Base-by-base conservation (phyloP, 2,113 vertebrate species). In the Clupea harengus region DNA sequence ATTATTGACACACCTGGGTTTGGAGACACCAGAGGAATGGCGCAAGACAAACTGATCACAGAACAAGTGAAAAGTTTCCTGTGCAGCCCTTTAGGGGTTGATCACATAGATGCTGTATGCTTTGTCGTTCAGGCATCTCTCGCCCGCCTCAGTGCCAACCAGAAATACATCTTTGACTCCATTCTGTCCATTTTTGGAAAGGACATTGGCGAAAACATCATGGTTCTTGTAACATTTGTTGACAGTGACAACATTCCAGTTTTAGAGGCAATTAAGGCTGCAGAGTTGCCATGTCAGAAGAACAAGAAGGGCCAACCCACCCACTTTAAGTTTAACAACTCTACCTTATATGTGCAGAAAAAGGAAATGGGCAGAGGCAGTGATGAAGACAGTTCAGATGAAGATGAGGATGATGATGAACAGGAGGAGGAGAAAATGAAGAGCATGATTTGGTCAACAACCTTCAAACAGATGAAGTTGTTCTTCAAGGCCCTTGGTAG, bases 1-100 rank as follows among this genome's bases (percentile, higher is more conserved):
- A 86, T 93, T 0, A 88, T 91, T 39, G 92, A 93, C 81, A 93
- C 90, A 1, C 92, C 90, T 0, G 92, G 90, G 25, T 92, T 93
- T 80, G 91, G 88, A 18, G 89, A 92, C n/a, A 89, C 89, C 6
- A 81, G 89, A 82, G 92, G 92, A 54, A 88, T 90, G 1, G 28
- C 45, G 0, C 82, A 60, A 1, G 92, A 91, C 50, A 85, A 87
- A 81, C 1, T 45, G 44, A 83, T 91, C 2, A 86, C 28, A 13
- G 47, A 90, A 6, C 85, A 88, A 22, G 25, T 91, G n/a, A 82
- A 80, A 83, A 17, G 84, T 20, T 90, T 90, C 78, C 88, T 90
- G 6, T 90, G 47, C 44, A 82, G n/a, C n/a, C 89, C 84, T 39
- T 82, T 78, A 6, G 89, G 85, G 28, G 50, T 88, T 0, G 81